Conservation (phyloP, 2,113 vertebrate genomes). For the Spermophilus dauricus region DNA sequence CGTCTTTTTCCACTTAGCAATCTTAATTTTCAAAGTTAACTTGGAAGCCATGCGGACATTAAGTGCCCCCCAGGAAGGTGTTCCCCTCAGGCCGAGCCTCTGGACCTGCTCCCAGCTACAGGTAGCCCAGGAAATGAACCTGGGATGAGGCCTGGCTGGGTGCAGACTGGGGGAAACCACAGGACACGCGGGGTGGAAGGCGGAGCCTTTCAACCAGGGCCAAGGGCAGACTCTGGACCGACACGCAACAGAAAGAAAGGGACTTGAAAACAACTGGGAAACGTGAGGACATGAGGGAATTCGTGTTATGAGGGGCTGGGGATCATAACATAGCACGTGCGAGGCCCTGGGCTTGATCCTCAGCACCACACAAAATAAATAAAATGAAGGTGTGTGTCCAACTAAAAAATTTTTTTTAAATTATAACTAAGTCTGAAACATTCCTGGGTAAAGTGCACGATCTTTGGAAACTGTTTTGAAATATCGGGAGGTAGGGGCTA, state of each 20-base stretch:
- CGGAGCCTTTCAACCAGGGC: no score
- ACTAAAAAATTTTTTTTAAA: no score
- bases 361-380: no score
- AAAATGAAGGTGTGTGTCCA: no score
- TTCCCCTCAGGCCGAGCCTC: neutral
- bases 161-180: no score
- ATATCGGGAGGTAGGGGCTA: neutral
- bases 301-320: no score
- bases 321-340: no score
- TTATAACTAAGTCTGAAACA: neutral
- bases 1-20: neutral
- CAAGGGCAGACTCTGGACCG: neutral
- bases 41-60: neutral
- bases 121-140: neutral
- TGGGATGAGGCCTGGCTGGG: neutral
- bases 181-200: no score
- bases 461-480: neutral
- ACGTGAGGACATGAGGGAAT: neutral
- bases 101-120: neutral
- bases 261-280: neutral
- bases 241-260: neutral
- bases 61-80: neutral
- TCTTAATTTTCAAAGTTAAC: constrained; percentile 7
- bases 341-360: no score
- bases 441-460: neutral